These are phyloP conservation scores for Enteromius thamalakanensis DNA, from an alignment of 2,797 vertebrate genomes.

Conservation along the genomic window DNA sequence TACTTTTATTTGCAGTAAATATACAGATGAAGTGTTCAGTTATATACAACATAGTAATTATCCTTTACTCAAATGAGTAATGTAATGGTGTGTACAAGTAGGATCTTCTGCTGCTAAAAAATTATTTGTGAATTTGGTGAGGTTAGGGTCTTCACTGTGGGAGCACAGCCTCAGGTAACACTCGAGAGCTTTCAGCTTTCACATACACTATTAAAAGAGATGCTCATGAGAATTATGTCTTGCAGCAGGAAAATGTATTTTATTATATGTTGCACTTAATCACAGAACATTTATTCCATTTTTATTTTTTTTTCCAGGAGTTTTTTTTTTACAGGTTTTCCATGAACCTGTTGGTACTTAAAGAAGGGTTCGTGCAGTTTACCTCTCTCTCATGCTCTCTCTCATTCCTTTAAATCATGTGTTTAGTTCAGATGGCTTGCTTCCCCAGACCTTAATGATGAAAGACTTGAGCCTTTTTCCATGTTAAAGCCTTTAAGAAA, in stretches of 20 bases:
- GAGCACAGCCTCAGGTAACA: constrained; percentile 10
- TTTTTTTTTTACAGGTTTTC: not conserved
- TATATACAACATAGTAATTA: not conserved
- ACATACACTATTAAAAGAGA: constrained; percentile 37
- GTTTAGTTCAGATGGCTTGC: constrained; percentile 46
- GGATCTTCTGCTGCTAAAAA: not conserved
- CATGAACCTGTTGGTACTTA: not conserved
- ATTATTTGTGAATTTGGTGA: too few relatives aligned
- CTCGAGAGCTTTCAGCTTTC: constrained; percentile 5
- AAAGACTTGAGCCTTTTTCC: constrained; percentile 32
- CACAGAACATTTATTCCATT: constrained; percentile 28
- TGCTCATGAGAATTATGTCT: constrained; percentile 41
- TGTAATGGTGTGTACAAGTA: not conserved
- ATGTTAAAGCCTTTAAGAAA: constrained; percentile 3
- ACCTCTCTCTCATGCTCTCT: constrained; percentile 1
- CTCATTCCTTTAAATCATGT: constrained; percentile 42
- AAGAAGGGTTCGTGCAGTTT: constrained; percentile 4
- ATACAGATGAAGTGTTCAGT: not conserved
- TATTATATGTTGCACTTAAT: constrained; percentile 23
- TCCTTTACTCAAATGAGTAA: not conserved
- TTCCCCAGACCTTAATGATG: constrained; percentile 6
- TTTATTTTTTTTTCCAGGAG: not conserved
- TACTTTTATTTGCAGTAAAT: not conserved
- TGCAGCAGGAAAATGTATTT: constrained; percentile 18
- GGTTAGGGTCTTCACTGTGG: not conserved